A percentile compares a stretch with the other conserved stretches of the same genome.
Evolutionary conservation across 2,113 vertebrate genomes (phyloP).

Genomic region (Muntiacus muntjak): DNA sequence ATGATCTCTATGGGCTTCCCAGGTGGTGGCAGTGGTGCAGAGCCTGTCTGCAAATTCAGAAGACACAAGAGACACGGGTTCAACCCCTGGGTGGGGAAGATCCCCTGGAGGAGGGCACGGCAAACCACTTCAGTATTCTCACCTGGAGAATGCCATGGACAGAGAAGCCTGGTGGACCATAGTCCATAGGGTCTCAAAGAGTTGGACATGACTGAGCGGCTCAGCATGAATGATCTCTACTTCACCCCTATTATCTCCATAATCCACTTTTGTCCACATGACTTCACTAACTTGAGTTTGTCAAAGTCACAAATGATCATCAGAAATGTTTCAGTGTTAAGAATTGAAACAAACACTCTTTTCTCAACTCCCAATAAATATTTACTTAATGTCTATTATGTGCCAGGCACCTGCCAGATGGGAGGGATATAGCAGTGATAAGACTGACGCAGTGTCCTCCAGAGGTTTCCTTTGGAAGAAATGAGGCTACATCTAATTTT

Average conservation of each 20-base stretch:
- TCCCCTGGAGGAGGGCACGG: neutral
- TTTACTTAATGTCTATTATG: neutral
- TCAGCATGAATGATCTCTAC: neutral
- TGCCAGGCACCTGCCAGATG: neutral
- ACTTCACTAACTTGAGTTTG: neutral
- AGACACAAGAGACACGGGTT: no score
- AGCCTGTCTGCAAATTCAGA: no score
- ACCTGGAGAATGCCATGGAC: neutral
- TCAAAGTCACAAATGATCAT: neutral
- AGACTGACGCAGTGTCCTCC: neutral
- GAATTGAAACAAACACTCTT: neutral
- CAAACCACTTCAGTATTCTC: fast-evolving
- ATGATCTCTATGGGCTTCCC: neutral
- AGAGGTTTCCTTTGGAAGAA: neutral
- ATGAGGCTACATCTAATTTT: neutral
- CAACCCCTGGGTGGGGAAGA: no score
- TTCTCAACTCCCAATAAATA: neutral
- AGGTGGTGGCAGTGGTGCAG: no score
- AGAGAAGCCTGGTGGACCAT: neutral
- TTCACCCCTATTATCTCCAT: neutral
- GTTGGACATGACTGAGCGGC: neutral
- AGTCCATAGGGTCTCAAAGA: neutral
- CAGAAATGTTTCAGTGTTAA: neutral
- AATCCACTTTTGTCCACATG: neutral
- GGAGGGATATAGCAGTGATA: neutral